Evolutionary conservation across 30 jellyfish, hydroid and myxozoan genomes (phyloP).

Genomic region (Cassiopea xamachana): DNA sequence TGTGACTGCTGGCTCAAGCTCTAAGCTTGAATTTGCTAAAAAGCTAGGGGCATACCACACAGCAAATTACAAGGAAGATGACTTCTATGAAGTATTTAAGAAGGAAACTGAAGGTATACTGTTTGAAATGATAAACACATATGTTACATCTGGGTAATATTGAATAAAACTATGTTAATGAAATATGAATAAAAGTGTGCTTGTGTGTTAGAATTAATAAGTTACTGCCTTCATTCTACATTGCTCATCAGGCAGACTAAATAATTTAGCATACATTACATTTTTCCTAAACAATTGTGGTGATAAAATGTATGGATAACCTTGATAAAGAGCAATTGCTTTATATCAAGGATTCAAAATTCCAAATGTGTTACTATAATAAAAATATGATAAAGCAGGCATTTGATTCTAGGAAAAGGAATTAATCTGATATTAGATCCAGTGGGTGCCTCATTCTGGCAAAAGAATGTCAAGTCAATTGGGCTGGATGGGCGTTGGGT

Average conservation of each 20-base stretch:
- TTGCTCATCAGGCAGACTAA: too few species aligned
- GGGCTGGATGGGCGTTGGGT: conserved; percentile 98
- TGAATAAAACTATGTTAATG: background rate
- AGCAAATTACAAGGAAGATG: conserved; percentile 86
- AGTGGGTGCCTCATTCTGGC: conserved; percentile 93
- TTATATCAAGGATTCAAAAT: too few species aligned
- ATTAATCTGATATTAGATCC: conserved; percentile 87
- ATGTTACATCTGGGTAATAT: background rate
- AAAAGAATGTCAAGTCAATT: conserved; percentile 71
- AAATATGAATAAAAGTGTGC: too few species aligned
- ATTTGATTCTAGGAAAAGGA: conserved; percentile 72
- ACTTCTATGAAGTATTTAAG: conserved; percentile 75
- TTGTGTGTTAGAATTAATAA: too few species aligned
- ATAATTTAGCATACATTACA: too few species aligned
- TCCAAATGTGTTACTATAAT: too few species aligned
- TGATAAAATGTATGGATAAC: too few species aligned
- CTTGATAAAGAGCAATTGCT: too few species aligned
- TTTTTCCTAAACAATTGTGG: too few species aligned
- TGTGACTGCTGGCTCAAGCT: conserved; percentile 93
- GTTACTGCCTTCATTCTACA: too few species aligned
- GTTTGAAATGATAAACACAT: background rate
- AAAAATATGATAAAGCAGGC: background rate
- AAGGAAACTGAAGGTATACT: conserved; percentile 75
- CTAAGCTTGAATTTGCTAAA: conserved; percentile 79
- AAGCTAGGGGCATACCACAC: conserved; percentile 87